Base-by-base conservation (phyloP, 2,113 vertebrate genomes). In the Patagioenas fasciata region DNA sequence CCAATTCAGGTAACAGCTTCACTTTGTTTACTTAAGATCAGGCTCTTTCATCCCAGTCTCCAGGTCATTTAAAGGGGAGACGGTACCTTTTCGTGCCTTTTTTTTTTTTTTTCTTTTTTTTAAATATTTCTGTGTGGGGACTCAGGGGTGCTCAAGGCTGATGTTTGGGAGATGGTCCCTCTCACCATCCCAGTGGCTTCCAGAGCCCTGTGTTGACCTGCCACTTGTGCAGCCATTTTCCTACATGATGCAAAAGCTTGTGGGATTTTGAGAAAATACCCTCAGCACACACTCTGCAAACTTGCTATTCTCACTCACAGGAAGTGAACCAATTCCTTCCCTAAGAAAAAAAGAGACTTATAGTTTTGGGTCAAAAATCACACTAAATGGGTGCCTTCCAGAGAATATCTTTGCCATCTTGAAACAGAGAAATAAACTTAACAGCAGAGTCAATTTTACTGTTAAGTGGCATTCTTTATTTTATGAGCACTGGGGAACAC, bases 11-110 rank as follows among this genome's bases (percentile, higher is more conserved):
- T 38, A 70, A 44, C 31, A 65, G 31, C 65, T 92, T 53, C 0
- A 10, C n/a, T 78, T 42, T 73, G 29, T 78, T 91, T 89, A 20
- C 42, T 54, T 65, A 77, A 87, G 60, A 81, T 91, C 66, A 87
- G 36, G 50, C 28, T 65, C 66, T 72, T 53, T 71, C 54, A 67
- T 48, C 29, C 19, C 34, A 36, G 50, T 29, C 36, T 75, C n/a
- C 50, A n/a, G 6, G n/a, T 17, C 74, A 15, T 65, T 89, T 67
- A 67, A 66, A 56, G 58, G 28, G 48, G 14, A 94, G 79, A 69
- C 21, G 5, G 13, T 56, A 72, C 20, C 5, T 34, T 51, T 81
- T 15, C 34, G 15, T 44, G 42, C 4, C 1, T 16, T 42, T 18
- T 36, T 57, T 38, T 25, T 40, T 34, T 57, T 38, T 25, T 40